Conservation (phyloP, 2,888 invertebrate genomes). For the Calliopum simillimum region DNA sequence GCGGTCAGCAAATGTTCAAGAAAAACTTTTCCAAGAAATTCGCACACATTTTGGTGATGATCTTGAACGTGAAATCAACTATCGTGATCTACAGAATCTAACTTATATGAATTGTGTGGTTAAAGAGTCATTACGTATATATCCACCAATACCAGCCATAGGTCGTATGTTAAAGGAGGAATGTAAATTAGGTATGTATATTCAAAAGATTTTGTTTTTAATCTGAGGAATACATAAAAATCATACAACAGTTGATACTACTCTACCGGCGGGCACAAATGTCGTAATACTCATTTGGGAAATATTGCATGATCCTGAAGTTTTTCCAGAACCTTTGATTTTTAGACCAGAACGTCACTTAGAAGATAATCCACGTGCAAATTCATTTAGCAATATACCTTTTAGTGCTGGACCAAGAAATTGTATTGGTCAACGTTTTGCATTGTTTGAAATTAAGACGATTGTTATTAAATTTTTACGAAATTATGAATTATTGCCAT, state of each 20-base stretch:
- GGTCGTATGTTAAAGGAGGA: constrained; percentile 71
- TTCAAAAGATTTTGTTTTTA: no score
- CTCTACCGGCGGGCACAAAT: constrained; percentile 58
- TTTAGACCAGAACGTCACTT: constrained; percentile 62
- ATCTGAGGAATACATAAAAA: no score
- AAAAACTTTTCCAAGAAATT: constrained; percentile 59
- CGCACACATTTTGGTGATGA: constrained; percentile 53
- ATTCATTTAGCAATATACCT: constrained; percentile 57
- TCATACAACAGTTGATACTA: constrained; percentile 41
- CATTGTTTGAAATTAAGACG: constrained; percentile 59
- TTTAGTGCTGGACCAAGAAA: constrained; percentile 70
- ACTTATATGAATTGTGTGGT: constrained; percentile 73
- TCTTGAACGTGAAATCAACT: constrained; percentile 47
- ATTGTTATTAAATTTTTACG: constrained; percentile 57
- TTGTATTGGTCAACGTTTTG: constrained; percentile 64
- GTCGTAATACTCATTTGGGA: constrained; percentile 59
- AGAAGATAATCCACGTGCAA: constrained; percentile 65
- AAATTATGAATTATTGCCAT: constrained; percentile 56
- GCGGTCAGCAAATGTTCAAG: constrained; percentile 56
- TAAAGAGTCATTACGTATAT: constrained; percentile 75
- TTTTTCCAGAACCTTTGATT: constrained; percentile 55
- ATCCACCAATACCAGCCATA: constrained; percentile 75
- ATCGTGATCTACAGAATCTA: constrained; percentile 54
- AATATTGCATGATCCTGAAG: constrained; percentile 54
- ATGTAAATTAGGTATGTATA: constrained; percentile 71